Conservation (phyloP, 2,888 invertebrate genomes). For the Rhimphoctona megacephalus region DNA sequence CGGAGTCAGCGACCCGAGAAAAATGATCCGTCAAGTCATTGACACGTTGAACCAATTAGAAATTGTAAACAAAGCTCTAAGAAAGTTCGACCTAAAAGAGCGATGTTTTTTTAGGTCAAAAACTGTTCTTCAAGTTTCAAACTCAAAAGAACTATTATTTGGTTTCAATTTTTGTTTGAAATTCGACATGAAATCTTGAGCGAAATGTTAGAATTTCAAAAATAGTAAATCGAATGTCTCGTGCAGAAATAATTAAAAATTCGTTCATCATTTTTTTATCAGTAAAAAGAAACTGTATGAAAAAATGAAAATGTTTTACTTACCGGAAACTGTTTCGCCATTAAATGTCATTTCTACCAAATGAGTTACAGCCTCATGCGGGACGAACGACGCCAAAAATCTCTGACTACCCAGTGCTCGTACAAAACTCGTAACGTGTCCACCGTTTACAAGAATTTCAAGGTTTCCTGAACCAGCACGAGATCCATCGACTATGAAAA, state of each 20-base stretch:
- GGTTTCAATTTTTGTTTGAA: neutral
- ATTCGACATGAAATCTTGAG: neutral
- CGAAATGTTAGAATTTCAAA: neutral
- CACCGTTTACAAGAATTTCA: slow-evolving; percentile 97
- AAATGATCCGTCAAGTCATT: slow-evolving; percentile 46
- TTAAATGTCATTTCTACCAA: slow-evolving; percentile 98
- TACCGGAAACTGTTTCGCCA: slow-evolving; percentile 95
- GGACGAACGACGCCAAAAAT: slow-evolving; percentile 96
- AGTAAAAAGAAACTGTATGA: neutral
- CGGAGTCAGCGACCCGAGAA: slow-evolving; percentile 69
- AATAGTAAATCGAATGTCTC: neutral
- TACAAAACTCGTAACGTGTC: slow-evolving; percentile 97
- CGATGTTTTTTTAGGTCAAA: neutral
- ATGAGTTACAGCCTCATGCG: slow-evolving; percentile 94
- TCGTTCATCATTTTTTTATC: neutral
- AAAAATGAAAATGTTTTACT: slow-evolving; percentile 83
- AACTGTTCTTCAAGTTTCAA: neutral
- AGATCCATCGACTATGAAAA: slow-evolving; percentile 94
- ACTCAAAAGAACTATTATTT: neutral
- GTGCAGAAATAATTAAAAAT: neutral
- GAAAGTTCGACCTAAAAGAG: neutral
- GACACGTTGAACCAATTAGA: slow-evolving; percentile 18
- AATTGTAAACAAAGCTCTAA: slow-evolving; percentile 7
- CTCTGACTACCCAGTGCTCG: slow-evolving; percentile 95
- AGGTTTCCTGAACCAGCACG: slow-evolving; percentile 98